Percentiles rank a stretch among this genome's conserved stretches.
Conservation (phyloP, 2,113 vertebrate genomes). For the Pongo abelii region DNA sequence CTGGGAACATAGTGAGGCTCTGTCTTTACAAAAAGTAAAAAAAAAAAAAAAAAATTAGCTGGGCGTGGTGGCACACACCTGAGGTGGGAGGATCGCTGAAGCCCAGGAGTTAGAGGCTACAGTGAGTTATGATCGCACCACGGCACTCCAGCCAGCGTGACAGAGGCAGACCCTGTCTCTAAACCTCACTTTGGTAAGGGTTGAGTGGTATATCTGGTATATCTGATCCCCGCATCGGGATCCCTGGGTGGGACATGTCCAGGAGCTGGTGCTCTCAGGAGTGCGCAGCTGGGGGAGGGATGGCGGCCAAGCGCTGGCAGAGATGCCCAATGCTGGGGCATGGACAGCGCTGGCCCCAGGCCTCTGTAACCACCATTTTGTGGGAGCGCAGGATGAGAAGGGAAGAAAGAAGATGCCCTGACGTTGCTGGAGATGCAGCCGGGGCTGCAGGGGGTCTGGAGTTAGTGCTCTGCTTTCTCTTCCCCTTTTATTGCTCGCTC, state of each 20-base stretch:
- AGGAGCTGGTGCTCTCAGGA: not conserved
- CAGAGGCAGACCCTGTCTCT: too few species aligned
- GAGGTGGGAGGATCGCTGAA: too few species aligned
- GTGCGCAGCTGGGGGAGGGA: not conserved
- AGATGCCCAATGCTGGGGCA: not conserved
- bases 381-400: conserved; percentile 54
- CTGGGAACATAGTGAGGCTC: too few species aligned
- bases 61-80: too few species aligned
- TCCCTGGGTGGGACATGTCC: not conserved
- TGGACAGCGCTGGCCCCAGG: not conserved
- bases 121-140: too few species aligned
- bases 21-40: too few species aligned
- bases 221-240: not conserved
- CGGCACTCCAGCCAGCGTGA: too few species aligned
- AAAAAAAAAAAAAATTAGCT: too few species aligned
- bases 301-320: not conserved
- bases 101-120: too few species aligned
- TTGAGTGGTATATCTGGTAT: not conserved
- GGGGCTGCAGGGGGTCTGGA: not conserved
- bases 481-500: conserved; percentile 64
- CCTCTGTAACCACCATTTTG: conserved; percentile 26
- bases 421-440: conserved; percentile 22
- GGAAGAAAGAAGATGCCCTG: conserved; percentile 48
- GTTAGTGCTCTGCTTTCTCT: conserved; percentile 18
- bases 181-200: not conserved